Evolutionary conservation across 1,140 invertebrate genomes (phyloP).

Genomic region (Brachionus sp.): DNA sequence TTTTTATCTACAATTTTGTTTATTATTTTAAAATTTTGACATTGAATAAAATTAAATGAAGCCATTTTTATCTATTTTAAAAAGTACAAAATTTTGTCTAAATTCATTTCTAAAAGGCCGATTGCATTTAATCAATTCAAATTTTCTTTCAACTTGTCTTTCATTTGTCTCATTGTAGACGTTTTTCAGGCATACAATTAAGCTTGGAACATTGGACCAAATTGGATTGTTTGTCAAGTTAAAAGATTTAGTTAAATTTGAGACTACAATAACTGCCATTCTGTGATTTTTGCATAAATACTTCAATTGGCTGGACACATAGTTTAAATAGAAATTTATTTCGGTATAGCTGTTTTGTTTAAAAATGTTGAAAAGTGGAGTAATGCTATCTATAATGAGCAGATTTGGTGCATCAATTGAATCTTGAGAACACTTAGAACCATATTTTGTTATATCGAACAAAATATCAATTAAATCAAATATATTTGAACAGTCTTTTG

Average conservation of each 20-base stretch:
- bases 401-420: neutral
- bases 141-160: neutral
- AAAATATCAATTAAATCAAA: conserved; percentile 19
- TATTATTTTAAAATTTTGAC: neutral
- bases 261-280: neutral
- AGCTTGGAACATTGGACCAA: neutral
- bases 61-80: neutral
- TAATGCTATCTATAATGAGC: neutral
- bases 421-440: neutral
- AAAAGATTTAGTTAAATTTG: neutral
- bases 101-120: neutral
- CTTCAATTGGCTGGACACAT: conserved; percentile 2
- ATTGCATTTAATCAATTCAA: neutral
- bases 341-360: neutral
- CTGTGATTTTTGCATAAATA: neutral
- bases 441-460: neutral
- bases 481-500: neutral
- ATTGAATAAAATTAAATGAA: neutral
- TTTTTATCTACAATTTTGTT: neutral
- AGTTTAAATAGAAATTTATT: conserved; percentile 1
- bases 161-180: neutral
- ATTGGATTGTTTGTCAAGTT: conserved; percentile 25
- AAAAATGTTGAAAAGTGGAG: neutral
- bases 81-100: neutral
- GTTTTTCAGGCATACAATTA: neutral